phyloP scores from a whole-genome alignment of 53 echinoderm and acorn worm genomes.

The Antedon mediterranea region DNA sequence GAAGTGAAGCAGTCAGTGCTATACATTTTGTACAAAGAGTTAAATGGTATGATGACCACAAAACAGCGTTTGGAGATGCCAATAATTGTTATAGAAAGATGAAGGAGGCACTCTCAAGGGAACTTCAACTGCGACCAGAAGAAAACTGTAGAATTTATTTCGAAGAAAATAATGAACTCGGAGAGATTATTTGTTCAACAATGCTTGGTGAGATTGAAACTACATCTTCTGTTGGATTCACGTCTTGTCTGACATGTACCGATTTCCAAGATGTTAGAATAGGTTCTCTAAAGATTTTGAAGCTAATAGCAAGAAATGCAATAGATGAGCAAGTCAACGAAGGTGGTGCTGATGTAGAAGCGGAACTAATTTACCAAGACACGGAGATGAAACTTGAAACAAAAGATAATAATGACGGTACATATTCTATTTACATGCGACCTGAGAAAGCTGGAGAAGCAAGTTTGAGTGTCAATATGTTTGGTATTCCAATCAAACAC shows the following conservation, averaged over 20 bases:
- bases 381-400: neutral
- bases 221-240: neutral
- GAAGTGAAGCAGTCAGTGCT: neutral
- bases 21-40: neutral
- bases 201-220: neutral
- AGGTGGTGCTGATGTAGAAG: neutral
- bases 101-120: neutral
- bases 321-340: neutral
- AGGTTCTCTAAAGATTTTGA: neutral
- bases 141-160: neutral
- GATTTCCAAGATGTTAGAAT: neutral
- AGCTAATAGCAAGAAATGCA: neutral
- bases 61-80: neutral
- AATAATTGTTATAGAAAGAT: neutral
- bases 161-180: neutral
- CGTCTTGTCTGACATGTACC: neutral
- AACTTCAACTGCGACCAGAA: neutral
- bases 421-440: neutral
- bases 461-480: neutral
- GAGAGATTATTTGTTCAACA: neutral
- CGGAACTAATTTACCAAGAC: neutral
- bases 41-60: neutral
- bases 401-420: neutral
- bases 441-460: neutral
- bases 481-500: neutral